Conservation (phyloP, 2,113 vertebrate genomes). For the Psephotus haematonotus region DNA sequence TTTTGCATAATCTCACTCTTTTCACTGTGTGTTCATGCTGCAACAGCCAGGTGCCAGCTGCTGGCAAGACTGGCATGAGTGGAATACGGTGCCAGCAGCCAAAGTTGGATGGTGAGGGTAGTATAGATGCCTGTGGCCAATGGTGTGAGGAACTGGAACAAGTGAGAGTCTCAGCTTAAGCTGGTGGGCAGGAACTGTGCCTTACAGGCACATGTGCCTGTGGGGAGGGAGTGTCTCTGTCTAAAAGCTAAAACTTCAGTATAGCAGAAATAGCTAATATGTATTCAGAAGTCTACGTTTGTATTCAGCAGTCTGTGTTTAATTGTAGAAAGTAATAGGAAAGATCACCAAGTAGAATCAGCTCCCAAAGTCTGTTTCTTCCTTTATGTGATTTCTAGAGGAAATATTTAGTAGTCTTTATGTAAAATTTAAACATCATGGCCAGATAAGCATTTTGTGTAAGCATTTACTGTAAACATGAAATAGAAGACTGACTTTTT, state of each 20-base stretch:
- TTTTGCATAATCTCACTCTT: neutral
- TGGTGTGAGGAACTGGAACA: neutral
- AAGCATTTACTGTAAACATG: neutral
- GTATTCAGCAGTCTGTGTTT: neutral
- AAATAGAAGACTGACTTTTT: neutral
- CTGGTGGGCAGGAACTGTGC: fast-evolving
- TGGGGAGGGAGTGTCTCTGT: fast-evolving
- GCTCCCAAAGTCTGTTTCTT: neutral
- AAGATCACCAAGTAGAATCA: neutral
- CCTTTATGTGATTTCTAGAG: neutral
- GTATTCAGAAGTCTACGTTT: neutral
- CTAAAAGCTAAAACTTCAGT: neutral
- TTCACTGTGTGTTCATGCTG: fast-evolving
- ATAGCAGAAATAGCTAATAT: neutral
- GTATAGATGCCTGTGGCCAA: neutral
- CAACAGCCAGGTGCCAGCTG: neutral
- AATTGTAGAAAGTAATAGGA: neutral
- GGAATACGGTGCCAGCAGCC: neutral
- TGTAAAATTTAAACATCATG: neutral
- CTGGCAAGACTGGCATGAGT: neutral
- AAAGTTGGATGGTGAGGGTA: neutral
- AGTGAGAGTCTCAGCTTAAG: neutral
- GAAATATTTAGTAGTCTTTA: neutral
- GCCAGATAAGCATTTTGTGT: neutral
- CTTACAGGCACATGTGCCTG: fast-evolving